Conservation (phyloP, 2,797 vertebrate species). For the Hapalemur alaotrensis region DNA sequence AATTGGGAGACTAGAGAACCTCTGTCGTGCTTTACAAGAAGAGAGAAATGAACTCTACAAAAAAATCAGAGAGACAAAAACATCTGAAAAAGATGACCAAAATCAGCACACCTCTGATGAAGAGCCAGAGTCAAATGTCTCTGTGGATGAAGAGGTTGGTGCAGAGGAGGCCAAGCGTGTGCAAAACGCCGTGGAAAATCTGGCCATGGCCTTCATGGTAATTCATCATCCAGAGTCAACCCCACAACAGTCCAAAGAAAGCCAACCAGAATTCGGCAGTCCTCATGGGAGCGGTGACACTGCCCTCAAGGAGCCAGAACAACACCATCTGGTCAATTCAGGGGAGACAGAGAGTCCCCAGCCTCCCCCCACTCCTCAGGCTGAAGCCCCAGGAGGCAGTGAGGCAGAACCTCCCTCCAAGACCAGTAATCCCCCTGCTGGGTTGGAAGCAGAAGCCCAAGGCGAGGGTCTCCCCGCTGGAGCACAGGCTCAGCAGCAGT, state of each 20-base stretch:
- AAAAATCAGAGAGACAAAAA: conserved; percentile 93
- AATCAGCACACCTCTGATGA: conserved; percentile 37
- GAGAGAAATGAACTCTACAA: conserved; percentile 93
- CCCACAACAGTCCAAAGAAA: conserved; percentile 29
- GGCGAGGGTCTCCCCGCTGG: accelerated
- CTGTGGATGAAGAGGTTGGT: conserved; percentile 44
- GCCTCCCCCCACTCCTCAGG: conserved; percentile 23
- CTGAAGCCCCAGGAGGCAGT: neutral
- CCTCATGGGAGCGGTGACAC: neutral
- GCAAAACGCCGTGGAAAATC: conserved; percentile 86
- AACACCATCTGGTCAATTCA: neutral
- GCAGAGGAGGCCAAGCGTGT: conserved; percentile 74
- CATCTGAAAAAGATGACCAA: conserved; percentile 57
- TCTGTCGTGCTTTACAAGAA: conserved; percentile 93
- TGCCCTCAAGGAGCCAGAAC: neutral
- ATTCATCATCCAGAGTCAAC: conserved; percentile 69
- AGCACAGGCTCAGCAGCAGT: neutral
- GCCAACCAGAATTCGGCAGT: neutral
- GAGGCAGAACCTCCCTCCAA: neutral
- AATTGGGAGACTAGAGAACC: conserved; percentile 93
- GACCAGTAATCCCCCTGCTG: accelerated
- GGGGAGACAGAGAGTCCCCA: neutral
- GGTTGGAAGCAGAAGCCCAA: neutral
- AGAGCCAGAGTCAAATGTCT: conserved; percentile 53
- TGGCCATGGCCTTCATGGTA: conserved; percentile 86